These are phyloP conservation scores for Xenopus laevis DNA, from an alignment of 2,113 vertebrate species.

Conservation along the genomic window DNA sequence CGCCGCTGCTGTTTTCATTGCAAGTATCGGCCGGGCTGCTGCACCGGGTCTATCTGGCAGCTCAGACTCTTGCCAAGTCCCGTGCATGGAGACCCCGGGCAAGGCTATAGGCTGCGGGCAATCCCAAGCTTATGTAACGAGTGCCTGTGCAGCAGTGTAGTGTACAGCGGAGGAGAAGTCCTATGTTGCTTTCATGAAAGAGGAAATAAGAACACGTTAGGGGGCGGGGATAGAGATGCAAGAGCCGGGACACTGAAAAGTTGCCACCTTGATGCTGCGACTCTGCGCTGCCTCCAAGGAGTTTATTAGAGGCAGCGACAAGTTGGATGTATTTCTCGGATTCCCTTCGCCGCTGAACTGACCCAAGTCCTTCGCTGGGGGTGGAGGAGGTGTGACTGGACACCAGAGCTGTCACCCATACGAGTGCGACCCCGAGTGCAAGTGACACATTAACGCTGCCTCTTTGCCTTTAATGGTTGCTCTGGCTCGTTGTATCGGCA, in stretches of 20 bases:
- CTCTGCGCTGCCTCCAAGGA: conserved; percentile 28
- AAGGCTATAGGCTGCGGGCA: neutral
- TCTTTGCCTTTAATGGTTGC: too few species aligned
- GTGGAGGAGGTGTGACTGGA: conserved; percentile 38
- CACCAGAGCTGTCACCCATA: conserved; percentile 24
- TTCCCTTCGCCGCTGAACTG: neutral
- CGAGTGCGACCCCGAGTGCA: neutral
- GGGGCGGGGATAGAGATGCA: conserved; percentile 8
- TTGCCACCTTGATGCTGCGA: conserved; percentile 25
- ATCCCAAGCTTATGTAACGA: too few species aligned
- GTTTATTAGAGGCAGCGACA: conserved; percentile 47
- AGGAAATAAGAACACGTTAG: conserved; percentile 38
- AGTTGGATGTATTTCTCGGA: conserved; percentile 16
- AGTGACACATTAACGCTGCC: neutral
- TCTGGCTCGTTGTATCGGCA: too few species aligned
- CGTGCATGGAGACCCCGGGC: conserved; percentile 15
- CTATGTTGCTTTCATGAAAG: neutral
- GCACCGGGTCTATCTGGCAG: conserved; percentile 17
- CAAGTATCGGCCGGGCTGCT: neutral
- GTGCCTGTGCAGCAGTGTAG: neutral
- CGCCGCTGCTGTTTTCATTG: neutral
- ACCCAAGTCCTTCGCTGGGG: neutral
- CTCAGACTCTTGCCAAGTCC: neutral
- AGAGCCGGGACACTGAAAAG: conserved; percentile 17
- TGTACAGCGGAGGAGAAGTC: conserved; percentile 2